A percentile compares a stretch with the other conserved stretches of the same genome.
phyloP scores from a whole-genome alignment of 92 coral and sea anemone genomes.

The Zoanthus sansibaricus region DNA sequence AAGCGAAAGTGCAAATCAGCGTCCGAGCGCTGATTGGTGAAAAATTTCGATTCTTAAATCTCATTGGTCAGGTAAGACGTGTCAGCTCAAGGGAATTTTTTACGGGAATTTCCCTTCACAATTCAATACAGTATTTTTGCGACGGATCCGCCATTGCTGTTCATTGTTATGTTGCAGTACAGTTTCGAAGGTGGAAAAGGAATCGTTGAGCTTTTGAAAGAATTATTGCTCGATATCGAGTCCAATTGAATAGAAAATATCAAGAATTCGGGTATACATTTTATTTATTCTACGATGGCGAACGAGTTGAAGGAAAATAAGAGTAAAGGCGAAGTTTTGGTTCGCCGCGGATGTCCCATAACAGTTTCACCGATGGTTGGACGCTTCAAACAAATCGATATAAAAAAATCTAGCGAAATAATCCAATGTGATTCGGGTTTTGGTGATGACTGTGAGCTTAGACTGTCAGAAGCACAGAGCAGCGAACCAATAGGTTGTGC shows the following conservation, averaged over 20 bases:
- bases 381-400: slow-evolving; percentile 16
- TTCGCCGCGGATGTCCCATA: slow-evolving; percentile 26
- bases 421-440: slow-evolving; percentile 82
- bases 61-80: slow-evolving; percentile 55
- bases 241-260: not conserved
- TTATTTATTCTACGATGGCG: slow-evolving; percentile 2
- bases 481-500: slow-evolving; percentile 1
- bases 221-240: not conserved
- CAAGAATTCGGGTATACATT: not conserved
- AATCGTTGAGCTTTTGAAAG: not conserved
- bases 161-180: not conserved
- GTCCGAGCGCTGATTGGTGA: slow-evolving; percentile 67
- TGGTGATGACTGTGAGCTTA: slow-evolving; percentile 63
- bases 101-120: slow-evolving; percentile 74
- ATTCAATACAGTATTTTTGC: slow-evolving; percentile 28
- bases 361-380: not conserved
- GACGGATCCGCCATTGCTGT: slow-evolving; percentile 76
- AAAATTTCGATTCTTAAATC: not conserved
- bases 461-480: slow-evolving; percentile 51
- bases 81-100: not conserved
- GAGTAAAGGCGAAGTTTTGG: not conserved
- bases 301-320: not conserved
- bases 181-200: not conserved
- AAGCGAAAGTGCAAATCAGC: slow-evolving; percentile 18
- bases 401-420: slow-evolving; percentile 3